Evolutionary conservation across 2,113 vertebrate genomes (phyloP), one percentile per base, ranked within the genome.

Genomic region (Tor tambroides): DNA sequence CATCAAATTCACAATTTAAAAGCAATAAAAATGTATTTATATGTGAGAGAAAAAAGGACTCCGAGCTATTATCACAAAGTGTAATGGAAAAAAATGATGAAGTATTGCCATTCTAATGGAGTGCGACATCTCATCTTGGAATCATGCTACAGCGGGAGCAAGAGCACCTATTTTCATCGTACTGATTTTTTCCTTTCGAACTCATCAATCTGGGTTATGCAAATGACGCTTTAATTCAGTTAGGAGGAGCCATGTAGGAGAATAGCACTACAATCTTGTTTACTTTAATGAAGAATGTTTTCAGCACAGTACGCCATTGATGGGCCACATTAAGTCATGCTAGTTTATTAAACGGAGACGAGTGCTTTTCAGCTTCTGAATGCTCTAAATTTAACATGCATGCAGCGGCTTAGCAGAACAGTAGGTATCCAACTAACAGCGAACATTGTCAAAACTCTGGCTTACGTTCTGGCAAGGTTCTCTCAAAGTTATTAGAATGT

Each of bases 201-300:
- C 95, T 97, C 96, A 97, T 97, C 96, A 97, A 96, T 98, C 96
- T 97, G 94, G 94, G 91, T 97, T 97, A 98, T 96, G 96, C 93
- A 97, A 98, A 98, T 97, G 90, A 93, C 75, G 83, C 91, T 91
- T 93, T 95, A 94, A 96, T 94, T 92, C 89, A 90, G 92, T 95
- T 95, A 93, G 91, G 86, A 83, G 85, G 81, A 93, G 89, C 90
- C 91, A 91, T 89, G 85, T 86, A 91, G 93, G 94, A 93, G 92
- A 93, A 87, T 92, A 93, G 92, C 91, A 91, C 88, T 89, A 92
- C 91, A 92, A 92, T 93, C 92, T 94, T 92, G 93, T 94, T 95
- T 93, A 93, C 92, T 86, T 92, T 91, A 93, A 94, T 93, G 89
- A 90, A 90, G 85, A 89, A 93, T 92, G 93, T 93, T 94, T 94